Evolutionary conservation across 2,797 vertebrate species (phyloP).

Genomic region (Enoplosus armatus): DNA sequence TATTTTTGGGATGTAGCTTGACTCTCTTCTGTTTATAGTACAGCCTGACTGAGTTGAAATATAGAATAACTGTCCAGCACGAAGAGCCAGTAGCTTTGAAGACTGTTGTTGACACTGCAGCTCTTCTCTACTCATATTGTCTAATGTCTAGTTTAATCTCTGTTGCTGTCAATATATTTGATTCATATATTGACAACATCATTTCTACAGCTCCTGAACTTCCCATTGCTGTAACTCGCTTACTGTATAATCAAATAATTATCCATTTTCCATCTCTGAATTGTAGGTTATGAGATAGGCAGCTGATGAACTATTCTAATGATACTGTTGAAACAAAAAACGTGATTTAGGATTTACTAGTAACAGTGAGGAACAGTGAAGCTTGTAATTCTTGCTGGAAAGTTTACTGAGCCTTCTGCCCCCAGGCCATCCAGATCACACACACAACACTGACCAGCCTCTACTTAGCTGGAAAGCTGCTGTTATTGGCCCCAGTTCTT

Average conservation of each 20-base stretch:
- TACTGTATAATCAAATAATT: constrained; percentile 28
- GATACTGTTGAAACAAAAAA: constrained; percentile 15
- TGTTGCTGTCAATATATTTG: constrained; percentile 25
- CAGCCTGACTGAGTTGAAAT: constrained; percentile 56
- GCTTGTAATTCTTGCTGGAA: constrained; percentile 16
- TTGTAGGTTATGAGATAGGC: constrained; percentile 4
- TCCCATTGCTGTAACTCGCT: constrained; percentile 16
- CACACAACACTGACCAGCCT: constrained; percentile 42
- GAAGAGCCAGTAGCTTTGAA: constrained; percentile 34
- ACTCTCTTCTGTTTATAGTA: constrained; percentile 70
- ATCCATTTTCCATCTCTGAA: constrained; percentile 39
- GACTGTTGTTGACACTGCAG: constrained; percentile 35
- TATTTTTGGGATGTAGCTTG: constrained; percentile 78
- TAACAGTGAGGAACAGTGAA: constrained; percentile 18
- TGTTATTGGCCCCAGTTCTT: constrained; percentile 23
- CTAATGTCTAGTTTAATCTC: constrained; percentile 36
- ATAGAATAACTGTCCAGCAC: constrained; percentile 46
- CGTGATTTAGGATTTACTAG: constrained; percentile 32
- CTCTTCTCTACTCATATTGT: neutral
- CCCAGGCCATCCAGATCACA: constrained; percentile 33
- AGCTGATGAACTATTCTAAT: constrained; percentile 24
- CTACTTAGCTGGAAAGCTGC: constrained; percentile 46
- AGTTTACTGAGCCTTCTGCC: constrained; percentile 25
- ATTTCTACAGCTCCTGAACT: constrained; percentile 2
- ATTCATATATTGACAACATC: constrained; percentile 14